Evolutionary conservation across 1,140 invertebrate genomes (phyloP), one percentile per base, ranked within the genome.

Genomic region (Trachymyrmex septentrionalis): DNA sequence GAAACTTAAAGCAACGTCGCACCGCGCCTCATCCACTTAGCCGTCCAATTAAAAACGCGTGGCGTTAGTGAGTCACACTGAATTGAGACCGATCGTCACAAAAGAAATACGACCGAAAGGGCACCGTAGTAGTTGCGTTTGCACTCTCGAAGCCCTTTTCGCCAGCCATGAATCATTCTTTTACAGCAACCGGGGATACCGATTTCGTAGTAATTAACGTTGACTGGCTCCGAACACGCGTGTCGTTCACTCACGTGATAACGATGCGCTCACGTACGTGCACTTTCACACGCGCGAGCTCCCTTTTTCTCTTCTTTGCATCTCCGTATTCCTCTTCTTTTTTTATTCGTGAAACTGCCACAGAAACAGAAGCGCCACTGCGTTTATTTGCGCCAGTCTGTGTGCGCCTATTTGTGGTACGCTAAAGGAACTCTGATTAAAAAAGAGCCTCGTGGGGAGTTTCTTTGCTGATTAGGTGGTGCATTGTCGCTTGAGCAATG

Each of bases 131-230:
- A 38, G 53, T 50, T 14, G 67, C 67, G 63, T 57, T 82, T 73
- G 73, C 50, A 85, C 50, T 84, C 55, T 69, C 73, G 57, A 86
- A 89, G 67, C 50, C 67, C 57, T 84, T 86, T 72, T 88, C 55
- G 55, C 53, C 63, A 21, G 16, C 76, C 71, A 88, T 89, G 88
- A 89, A 89, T 89, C 88, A 89, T 86, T 88, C 84, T 38, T 87
- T 86, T 69, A 75, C 67, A 67, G 50, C 30, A 73, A 63, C 67
- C 67, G 69, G 38, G 44, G 21, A 48, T 59, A 81, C 48, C 88
- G 76, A 88, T 86, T 88, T 84, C 76, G 57, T 57, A 72, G 82
- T 88, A 89, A 89, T 89, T 89, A 89, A 89, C 88, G 87, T 75
- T 89, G 87, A 88, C 82, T 86, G 69, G 69, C 19, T 72, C 44